Base-by-base conservation (phyloP, 92 coral and sea anemone genomes). In the Plumapathes pennacea region DNA sequence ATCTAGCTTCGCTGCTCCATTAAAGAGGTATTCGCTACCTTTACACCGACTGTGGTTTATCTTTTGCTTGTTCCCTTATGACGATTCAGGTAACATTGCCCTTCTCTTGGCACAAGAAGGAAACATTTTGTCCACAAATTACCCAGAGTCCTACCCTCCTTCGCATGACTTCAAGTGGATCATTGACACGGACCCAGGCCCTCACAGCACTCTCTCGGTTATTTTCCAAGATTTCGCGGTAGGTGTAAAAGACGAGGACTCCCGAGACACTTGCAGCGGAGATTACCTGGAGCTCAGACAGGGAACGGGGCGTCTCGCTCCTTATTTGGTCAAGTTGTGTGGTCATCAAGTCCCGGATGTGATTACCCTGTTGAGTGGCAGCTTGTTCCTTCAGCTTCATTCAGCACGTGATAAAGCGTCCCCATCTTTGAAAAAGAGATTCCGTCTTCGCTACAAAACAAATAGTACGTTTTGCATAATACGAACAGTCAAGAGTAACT, bases 201-300 rank as follows among this genome's bases (percentile, higher is more conserved):
- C 71, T 32, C 25, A 32, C 24, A 41, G 52, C n/a, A 56, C 74
- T 42, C 32, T 85, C n/a, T 63, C 87, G 6, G 52, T 70, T 25
- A 19, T 69, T 30, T 81, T 85, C 46, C 87, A 85, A 15, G 59
- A 74, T n/a, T 62, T 85, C 32, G 62, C 82, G 45, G 77, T 85
- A 56, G 94, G 94, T 32, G 20, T 28, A 25, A 62, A 67, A 26
- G 84, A 85, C 45, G 64, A 62, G 28, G 66, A 82, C 10, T 83
- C 87, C 13, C 65, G 48, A 19, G n/a, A n/a, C n/a, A n/a, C n/a
- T n/a, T 85, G 94, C 13, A 66, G 43, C 8, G 68, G 69, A 19
- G 94, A 85, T 48, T 85, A 81, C 40, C 36, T 85, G 15, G 94
- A 85, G 56, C 59, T 85, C 27, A 60, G 95, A 17, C 67, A 81